Percentiles rank a stretch among this genome's conserved stretches.
phyloP scores from a whole-genome alignment of 2,888 invertebrate genomes.

The Leptothorax acervorum region DNA sequence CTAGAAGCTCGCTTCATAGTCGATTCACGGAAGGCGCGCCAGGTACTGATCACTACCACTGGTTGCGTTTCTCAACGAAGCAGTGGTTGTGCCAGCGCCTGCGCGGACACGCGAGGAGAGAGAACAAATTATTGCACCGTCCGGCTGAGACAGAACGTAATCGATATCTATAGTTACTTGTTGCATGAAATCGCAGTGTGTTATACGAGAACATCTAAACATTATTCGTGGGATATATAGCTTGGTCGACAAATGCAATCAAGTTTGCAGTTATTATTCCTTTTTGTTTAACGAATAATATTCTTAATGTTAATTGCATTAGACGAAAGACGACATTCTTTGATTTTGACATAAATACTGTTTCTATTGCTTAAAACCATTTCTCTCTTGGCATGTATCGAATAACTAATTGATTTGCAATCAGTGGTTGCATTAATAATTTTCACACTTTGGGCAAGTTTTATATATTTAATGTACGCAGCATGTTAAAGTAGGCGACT shows the following conservation, averaged over 20 bases:
- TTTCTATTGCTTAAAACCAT: background rate
- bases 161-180: conserved; percentile 34
- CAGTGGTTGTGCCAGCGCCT: background rate
- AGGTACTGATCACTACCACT: conserved; percentile 3
- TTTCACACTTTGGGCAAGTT: background rate
- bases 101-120: conserved; percentile 10
- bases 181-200: conserved; percentile 8
- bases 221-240: background rate
- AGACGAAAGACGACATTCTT: background rate
- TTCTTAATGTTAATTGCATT: background rate
- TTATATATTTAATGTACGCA: conserved; percentile 65
- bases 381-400: background rate
- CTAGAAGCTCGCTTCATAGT: conserved; percentile 11
- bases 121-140: conserved; percentile 3
- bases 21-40: background rate
- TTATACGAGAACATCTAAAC: background rate
- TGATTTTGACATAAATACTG: background rate
- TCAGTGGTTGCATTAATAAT: background rate
- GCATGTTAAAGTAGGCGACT: conserved; percentile 71
- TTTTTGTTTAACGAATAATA: background rate
- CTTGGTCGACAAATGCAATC: background rate
- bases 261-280: background rate
- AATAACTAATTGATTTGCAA: background rate
- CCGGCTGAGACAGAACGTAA: conserved; percentile 12
- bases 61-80: background rate